Conservation (phyloP, 1,140 invertebrate species). For the Leptinotarsa defecta region DNA sequence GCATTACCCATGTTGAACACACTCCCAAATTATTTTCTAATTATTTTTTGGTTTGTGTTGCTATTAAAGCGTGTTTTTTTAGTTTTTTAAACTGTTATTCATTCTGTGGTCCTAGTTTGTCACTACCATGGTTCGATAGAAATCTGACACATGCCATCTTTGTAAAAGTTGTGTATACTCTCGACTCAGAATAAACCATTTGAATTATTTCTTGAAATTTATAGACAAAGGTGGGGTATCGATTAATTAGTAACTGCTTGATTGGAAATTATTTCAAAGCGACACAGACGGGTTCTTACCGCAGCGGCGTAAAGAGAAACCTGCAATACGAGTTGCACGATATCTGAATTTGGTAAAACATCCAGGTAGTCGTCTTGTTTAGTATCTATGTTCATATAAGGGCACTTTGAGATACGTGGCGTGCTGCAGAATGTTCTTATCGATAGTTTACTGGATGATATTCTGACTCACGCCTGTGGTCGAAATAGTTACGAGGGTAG, state of each 20-base stretch:
- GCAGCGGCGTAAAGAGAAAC: not conserved
- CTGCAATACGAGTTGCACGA: not conserved
- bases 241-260: conserved; percentile 1
- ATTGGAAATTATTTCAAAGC: conserved; percentile 2
- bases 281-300: not conserved
- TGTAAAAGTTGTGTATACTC: not conserved
- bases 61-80: too few species aligned
- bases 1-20: not conserved
- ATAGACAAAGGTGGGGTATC: not conserved
- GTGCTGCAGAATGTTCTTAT: conserved; percentile 8
- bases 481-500: too few species aligned
- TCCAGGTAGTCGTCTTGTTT: conserved; percentile 7
- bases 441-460: not conserved
- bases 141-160: not conserved
- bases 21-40: too few species aligned
- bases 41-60: too few species aligned
- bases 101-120: not conserved
- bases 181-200: not conserved
- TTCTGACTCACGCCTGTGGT: not conserved
- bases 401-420: conserved; percentile 1
- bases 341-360: conserved; percentile 8
- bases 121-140: not conserved
- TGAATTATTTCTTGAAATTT: not conserved
- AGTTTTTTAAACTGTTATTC: not conserved
- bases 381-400: conserved; percentile 1